Base-by-base conservation (phyloP, 2,888 invertebrate species). In the Acronicta alni region DNA sequence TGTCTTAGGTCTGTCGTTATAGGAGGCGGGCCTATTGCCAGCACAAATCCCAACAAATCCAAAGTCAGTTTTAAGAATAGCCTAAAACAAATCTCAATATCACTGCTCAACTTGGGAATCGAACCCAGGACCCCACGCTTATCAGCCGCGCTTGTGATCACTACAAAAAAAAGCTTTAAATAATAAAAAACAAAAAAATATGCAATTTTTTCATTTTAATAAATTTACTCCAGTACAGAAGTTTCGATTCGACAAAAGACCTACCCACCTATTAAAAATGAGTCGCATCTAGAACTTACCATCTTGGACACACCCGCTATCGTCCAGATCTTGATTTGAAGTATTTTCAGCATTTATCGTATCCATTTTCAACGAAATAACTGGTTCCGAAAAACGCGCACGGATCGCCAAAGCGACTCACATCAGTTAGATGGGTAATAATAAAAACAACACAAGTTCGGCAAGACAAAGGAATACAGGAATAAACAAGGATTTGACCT, bases 351-450 rank as follows among this genome's bases (percentile, higher is more conserved):
- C 75, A 56, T 80, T 76, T 51, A 82, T 53, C 20, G 86, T 80
- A 35, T 80, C 88, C 92, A 92, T 92, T 83, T 82, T 84, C 51
- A 35, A 14, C 14, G 17, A 54, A 62, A 57, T 48, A 63, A 56
- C 39, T 30, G 26, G 46, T 47, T 47, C n/a, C 14, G 18, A 32
- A 52, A 53, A 58, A 57, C 65, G 64, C 57, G 54, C 52, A 42
- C 38, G 23, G 35, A 41, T 47, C 57, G 58, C 49, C 8, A 67
- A 55, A 59, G 60, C 57, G 54, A 41, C 35, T 66, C 26, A 64
- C 69, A 76, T 75, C 42, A 59, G 57, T n/a, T n/a, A n/a, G n/a
- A n/a, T n/a, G n/a, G n/a, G n/a, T 64, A 67, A 52, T 57, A 37
- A 42, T 16, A 35, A 49, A 57, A 15, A 42, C 49, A 57, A 58